These are phyloP conservation scores for Danionella dracula DNA, from an alignment of 2,797 vertebrate species.

Conservation along the genomic window DNA sequence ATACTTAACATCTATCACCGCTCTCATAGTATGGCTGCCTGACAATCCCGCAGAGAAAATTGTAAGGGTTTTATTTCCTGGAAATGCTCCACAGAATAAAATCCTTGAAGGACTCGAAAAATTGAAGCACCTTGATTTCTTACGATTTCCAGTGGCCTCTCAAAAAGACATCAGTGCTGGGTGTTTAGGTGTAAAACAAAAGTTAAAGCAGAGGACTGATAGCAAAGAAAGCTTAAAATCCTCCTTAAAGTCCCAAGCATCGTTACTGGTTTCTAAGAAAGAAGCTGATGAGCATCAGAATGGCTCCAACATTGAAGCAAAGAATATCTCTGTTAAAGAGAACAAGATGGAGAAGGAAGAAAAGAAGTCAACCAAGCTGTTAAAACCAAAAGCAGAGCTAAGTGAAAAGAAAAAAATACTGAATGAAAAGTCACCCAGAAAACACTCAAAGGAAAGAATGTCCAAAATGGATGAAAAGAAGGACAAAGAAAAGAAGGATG, in stretches of 20 bases:
- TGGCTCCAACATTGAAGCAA: slow-evolving; percentile 69
- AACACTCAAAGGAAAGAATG: slow-evolving; percentile 85
- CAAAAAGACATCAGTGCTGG: slow-evolving; percentile 88
- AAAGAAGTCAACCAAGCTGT: slow-evolving; percentile 75
- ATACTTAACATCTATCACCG: slow-evolving; percentile 94
- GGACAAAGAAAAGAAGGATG: slow-evolving; percentile 95
- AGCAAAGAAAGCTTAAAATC: slow-evolving; percentile 97
- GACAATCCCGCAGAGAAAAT: slow-evolving; percentile 93
- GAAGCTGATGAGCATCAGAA: slow-evolving; percentile 79
- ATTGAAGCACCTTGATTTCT: slow-evolving; percentile 91
- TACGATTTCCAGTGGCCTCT: slow-evolving; percentile 90
- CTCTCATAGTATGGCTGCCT: slow-evolving; percentile 94
- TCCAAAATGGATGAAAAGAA: slow-evolving; percentile 95
- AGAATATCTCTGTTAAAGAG: slow-evolving; percentile 81
- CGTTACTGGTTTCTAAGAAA: slow-evolving; percentile 77
- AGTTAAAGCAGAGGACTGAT: slow-evolving; percentile 93
- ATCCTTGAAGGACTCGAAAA: slow-evolving; percentile 96
- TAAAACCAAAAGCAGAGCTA: slow-evolving; percentile 79
- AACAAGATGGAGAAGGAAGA: slow-evolving; percentile 72
- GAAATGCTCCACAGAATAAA: slow-evolving; percentile 97
- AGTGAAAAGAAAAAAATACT: slow-evolving; percentile 89
- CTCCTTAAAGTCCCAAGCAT: slow-evolving; percentile 73
- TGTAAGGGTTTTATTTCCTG: slow-evolving; percentile 92
- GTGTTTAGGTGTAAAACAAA: slow-evolving; percentile 82
- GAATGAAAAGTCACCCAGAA: slow-evolving; percentile 89